A percentile compares a stretch with the other conserved stretches of the same genome.
phyloP scores from a whole-genome alignment of 2,797 vertebrate genomes.

The Pipistrellus nathusii region DNA sequence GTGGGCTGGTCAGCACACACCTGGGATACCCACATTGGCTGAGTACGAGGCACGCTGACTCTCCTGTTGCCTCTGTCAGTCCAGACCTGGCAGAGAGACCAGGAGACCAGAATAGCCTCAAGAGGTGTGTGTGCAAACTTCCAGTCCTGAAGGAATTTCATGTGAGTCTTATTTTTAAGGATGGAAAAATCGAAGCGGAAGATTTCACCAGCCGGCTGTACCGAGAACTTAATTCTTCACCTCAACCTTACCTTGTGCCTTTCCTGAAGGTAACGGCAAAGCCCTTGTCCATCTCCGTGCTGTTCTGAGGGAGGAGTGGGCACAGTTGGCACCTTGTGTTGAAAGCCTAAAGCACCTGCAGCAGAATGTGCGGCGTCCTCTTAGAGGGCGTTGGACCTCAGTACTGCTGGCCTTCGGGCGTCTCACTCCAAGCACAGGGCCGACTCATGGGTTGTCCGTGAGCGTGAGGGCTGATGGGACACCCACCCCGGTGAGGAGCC shows the following conservation, averaged over 20 bases:
- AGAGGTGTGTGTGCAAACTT: accelerated
- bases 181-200: constrained; percentile 97
- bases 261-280: constrained; percentile 94
- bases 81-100: not conserved
- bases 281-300: accelerated
- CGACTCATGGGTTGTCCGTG: accelerated
- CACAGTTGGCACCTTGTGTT: accelerated
- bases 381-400: not conserved
- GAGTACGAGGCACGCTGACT: accelerated
- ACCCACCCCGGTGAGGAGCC: accelerated
- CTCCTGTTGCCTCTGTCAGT: not conserved
- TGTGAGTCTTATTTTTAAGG: constrained; percentile 87
- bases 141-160: not conserved
- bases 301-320: not conserved
- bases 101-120: accelerated
- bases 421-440: not conserved
- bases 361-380: not conserved
- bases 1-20: not conserved
- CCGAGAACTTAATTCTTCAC: constrained; percentile 98
- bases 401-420: too few relatives aligned
- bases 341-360: not conserved
- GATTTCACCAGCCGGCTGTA: constrained; percentile 98
- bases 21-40: not conserved
- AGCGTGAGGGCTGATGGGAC: not conserved
- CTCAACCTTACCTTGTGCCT: constrained; percentile 99